Conservation (phyloP, 2,113 vertebrate species). For the Smithornis capensis region DNA sequence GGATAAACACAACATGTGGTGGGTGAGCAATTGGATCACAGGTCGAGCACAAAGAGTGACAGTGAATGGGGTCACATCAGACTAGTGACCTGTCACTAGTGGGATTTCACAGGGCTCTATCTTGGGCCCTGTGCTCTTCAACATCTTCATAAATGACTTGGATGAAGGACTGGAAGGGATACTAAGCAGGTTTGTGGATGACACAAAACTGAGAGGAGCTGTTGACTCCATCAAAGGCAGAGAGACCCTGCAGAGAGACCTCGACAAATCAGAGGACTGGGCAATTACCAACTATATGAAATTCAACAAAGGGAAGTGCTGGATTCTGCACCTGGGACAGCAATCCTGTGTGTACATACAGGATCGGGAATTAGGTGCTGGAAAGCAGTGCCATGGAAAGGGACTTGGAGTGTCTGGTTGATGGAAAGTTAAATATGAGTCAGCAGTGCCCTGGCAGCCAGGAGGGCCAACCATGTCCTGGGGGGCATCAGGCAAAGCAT, state of each 20-base stretch:
- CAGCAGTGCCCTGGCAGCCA: not conserved
- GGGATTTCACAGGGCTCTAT: not conserved
- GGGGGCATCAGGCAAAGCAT: not conserved
- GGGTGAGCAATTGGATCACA: not conserved
- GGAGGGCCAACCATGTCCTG: not conserved
- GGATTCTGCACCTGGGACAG: not conserved
- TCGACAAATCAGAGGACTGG: not conserved
- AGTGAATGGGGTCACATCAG: not conserved
- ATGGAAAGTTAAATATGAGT: not conserved
- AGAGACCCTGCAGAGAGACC: not conserved
- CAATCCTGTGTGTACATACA: not conserved
- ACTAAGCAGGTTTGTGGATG: not conserved
- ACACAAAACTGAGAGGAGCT: not conserved
- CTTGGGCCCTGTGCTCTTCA: not conserved
- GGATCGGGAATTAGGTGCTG: not conserved
- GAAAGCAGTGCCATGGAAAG: not conserved
- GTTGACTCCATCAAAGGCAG: not conserved
- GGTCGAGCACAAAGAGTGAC: not conserved
- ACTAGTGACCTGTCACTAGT: not conserved
- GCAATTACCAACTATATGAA: not conserved
- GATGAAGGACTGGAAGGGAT: not conserved
- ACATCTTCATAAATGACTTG: not conserved
- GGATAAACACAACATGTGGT: not conserved
- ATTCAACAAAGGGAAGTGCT: not conserved
- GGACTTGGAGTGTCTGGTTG: not conserved